These are phyloP conservation scores for Drosophila santomea DNA, from an alignment of 1,140 invertebrate genomes.

Conservation along the genomic window DNA sequence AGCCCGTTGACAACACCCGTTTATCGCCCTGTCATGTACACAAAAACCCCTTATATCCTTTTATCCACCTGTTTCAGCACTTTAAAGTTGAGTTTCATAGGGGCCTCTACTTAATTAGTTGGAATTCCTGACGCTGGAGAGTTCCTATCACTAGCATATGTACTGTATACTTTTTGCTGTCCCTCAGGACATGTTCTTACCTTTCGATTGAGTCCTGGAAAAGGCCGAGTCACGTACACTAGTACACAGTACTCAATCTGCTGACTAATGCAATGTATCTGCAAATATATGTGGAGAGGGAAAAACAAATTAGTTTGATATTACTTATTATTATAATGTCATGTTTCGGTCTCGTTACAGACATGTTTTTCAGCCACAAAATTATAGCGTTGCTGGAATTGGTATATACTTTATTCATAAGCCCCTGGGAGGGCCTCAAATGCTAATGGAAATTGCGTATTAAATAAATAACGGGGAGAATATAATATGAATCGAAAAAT, in stretches of 20 bases:
- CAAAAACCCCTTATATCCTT: background rate
- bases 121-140: constrained; percentile 3
- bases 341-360: constrained; percentile 32
- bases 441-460: constrained; percentile 43
- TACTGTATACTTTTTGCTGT: background rate
- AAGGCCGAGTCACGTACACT: constrained; percentile 37
- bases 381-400: constrained; percentile 32
- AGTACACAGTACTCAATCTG: constrained; percentile 24
- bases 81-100: constrained; percentile 61
- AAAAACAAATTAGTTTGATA: constrained; percentile 35
- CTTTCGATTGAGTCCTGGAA: constrained; percentile 43
- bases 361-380: constrained; percentile 21
- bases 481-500: constrained; percentile 29
- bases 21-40: background rate
- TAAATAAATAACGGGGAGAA: constrained; percentile 27
- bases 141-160: constrained; percentile 9
- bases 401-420: constrained; percentile 36
- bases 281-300: constrained; percentile 23
- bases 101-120: constrained; percentile 48
- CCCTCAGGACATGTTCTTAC: constrained; percentile 1
- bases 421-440: constrained; percentile 2
- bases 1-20: background rate
- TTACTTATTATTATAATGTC: constrained; percentile 49
- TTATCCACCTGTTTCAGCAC: constrained; percentile 16
- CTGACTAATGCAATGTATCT: constrained; percentile 49